These are phyloP conservation scores for Perithous albicinctus DNA, from an alignment of 2,888 invertebrate species.

Conservation along the genomic window DNA sequence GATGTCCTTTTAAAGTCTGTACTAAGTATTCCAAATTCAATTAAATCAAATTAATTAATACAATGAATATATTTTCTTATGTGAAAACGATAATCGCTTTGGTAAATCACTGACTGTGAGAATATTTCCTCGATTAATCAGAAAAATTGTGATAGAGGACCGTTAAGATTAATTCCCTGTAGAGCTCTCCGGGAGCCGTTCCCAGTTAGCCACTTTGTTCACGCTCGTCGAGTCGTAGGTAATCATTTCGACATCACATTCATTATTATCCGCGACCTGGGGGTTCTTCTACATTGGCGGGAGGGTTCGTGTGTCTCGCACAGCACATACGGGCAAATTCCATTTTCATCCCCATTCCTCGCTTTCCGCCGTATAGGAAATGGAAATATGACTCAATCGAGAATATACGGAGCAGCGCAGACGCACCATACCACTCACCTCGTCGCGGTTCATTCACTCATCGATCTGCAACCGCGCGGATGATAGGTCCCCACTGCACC, in stretches of 20 bases:
- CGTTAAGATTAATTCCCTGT: not conserved
- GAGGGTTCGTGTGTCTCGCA: not conserved
- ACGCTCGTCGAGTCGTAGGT: not conserved
- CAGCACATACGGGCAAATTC: constrained; percentile 11
- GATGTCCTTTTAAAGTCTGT: too few species aligned
- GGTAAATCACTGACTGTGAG: not conserved
- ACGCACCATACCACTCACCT: not conserved
- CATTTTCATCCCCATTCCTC: not conserved
- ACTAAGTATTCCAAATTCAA: not conserved
- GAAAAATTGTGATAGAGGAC: not conserved
- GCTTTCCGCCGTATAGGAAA: not conserved
- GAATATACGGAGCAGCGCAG: not conserved
- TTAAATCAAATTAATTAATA: not conserved
- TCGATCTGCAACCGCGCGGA: constrained; percentile 10
- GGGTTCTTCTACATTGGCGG: constrained; percentile 6
- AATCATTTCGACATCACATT: not conserved
- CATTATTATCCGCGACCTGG: constrained; percentile 8
- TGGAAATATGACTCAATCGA: constrained; percentile 20
- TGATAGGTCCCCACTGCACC: constrained; percentile 26
- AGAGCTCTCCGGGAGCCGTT: not conserved
- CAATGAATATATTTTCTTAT: not conserved
- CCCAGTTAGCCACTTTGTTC: not conserved
- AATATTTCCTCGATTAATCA: not conserved
- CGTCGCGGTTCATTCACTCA: constrained; percentile 4
- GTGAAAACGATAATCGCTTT: not conserved